A percentile compares a stretch with the other conserved stretches of the same genome.
These are phyloP conservation scores for Subacronicta megacephala DNA, from an alignment of 2,888 invertebrate species.

Conservation along the genomic window DNA sequence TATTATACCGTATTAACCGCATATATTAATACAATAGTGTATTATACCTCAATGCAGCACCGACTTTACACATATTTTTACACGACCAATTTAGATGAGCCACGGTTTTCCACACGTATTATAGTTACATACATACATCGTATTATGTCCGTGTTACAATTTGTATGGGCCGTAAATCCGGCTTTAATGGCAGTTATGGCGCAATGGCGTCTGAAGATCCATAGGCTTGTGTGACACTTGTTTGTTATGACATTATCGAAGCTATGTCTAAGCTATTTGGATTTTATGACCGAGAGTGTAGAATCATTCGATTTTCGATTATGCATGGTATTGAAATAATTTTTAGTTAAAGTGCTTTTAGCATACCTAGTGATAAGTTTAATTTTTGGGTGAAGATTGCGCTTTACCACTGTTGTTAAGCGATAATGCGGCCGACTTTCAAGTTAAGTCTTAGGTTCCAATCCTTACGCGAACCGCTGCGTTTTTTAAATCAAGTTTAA, in stretches of 20 bases:
- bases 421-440: too few relatives aligned
- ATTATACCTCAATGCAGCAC: background rate
- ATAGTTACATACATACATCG: constrained; percentile 40
- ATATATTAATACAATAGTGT: background rate
- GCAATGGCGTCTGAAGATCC: constrained; percentile 24
- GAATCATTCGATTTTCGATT: background rate
- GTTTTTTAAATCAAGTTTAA: too few relatives aligned
- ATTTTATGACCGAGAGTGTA: constrained; percentile 7
- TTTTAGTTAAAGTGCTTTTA: too few relatives aligned
- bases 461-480: too few relatives aligned
- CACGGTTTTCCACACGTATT: constrained; percentile 11
- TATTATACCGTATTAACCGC: background rate
- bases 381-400: too few relatives aligned
- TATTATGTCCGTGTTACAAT: constrained; percentile 47
- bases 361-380: too few relatives aligned
- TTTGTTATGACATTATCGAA: constrained; percentile 39
- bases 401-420: too few relatives aligned
- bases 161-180: constrained; percentile 46
- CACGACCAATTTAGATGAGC: constrained; percentile 33
- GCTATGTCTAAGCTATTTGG: constrained; percentile 4
- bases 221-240: constrained; percentile 21
- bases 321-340: too few relatives aligned
- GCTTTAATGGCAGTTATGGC: constrained; percentile 37
- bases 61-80: constrained; percentile 3
- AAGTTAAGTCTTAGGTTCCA: too few relatives aligned